A percentile compares a stretch with the other conserved stretches of the same genome.
phyloP scores from a whole-genome alignment of 2,888 invertebrate species.

The Drosophila sordidula region DNA sequence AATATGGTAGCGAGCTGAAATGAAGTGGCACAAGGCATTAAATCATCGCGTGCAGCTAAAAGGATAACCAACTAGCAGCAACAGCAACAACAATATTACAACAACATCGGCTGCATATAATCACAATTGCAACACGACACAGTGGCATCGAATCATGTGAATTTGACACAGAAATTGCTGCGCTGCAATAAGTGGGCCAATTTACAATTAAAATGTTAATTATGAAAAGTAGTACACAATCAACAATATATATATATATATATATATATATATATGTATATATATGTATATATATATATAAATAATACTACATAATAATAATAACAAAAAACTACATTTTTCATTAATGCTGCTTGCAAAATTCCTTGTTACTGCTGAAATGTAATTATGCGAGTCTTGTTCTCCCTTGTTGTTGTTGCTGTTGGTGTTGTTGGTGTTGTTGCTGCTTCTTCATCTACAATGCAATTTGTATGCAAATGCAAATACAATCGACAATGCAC shows the following conservation, averaged over 20 bases:
- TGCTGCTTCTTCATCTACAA: slow-evolving; percentile 70
- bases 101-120: slow-evolving; percentile 41
- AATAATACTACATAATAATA: slow-evolving; percentile 39
- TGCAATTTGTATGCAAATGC: slow-evolving; percentile 80
- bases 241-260: slow-evolving; percentile 25
- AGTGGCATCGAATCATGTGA: slow-evolving; percentile 47
- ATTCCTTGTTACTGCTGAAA: slow-evolving; percentile 37
- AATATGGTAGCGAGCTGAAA: slow-evolving; percentile 70
- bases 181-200: slow-evolving; percentile 33
- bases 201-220: slow-evolving; percentile 58
- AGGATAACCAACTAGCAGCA: slow-evolving; percentile 64
- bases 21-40: slow-evolving; percentile 79
- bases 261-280: slow-evolving; percentile 33
- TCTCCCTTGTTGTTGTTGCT: slow-evolving; percentile 34
- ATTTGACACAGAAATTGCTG: slow-evolving; percentile 34
- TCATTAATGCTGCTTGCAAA: slow-evolving; percentile 38
- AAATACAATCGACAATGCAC: slow-evolving; percentile 75
- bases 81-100: slow-evolving; percentile 6
- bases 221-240: slow-evolving; percentile 37
- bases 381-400: slow-evolving; percentile 70
- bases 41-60: slow-evolving; percentile 80
- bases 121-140: slow-evolving; percentile 27
- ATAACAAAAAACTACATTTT: slow-evolving; percentile 8
- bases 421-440: slow-evolving; percentile 26
- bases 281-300: slow-evolving; percentile 30